Conservation (phyloP, 2,797 vertebrate species). For the Leptatherina wallacei region DNA sequence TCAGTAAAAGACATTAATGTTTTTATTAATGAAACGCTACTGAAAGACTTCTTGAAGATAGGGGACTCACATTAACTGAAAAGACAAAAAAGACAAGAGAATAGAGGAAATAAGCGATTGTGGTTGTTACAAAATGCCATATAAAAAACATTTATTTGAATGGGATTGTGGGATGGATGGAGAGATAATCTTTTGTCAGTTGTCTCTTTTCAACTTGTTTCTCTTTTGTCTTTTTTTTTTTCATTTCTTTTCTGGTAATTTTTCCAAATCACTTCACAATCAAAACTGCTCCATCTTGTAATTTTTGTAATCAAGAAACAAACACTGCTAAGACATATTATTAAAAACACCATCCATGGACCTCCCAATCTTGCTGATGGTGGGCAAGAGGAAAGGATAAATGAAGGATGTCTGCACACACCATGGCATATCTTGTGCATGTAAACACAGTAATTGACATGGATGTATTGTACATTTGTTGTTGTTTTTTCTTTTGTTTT, state of each 20-base stretch:
- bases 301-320: constrained; percentile 48
- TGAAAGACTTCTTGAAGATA: neutral
- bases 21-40: constrained; percentile 16
- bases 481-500: too few species aligned
- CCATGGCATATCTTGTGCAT: neutral
- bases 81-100: constrained; percentile 8
- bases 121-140: too few species aligned
- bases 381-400: constrained; percentile 24
- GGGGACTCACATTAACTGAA: constrained; percentile 3
- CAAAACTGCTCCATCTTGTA: constrained; percentile 15
- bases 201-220: neutral
- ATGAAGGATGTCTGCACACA: constrained; percentile 25
- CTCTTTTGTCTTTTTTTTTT: neutral
- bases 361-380: constrained; percentile 26
- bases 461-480: too few species aligned
- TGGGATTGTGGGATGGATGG: neutral
- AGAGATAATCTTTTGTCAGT: constrained; percentile 27
- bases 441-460: neutral
- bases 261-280: constrained; percentile 29
- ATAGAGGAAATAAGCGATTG: neutral
- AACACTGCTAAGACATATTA: constrained; percentile 48
- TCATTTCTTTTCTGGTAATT: constrained; percentile 16
- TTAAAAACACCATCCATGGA: constrained; percentile 45
- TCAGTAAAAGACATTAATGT: constrained; percentile 19
- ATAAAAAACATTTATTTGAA: neutral